Percentiles rank a stretch among this genome's conserved stretches.
Evolutionary conservation across 1,140 invertebrate species (phyloP).

Genomic region (Drosophila ambigua): DNA sequence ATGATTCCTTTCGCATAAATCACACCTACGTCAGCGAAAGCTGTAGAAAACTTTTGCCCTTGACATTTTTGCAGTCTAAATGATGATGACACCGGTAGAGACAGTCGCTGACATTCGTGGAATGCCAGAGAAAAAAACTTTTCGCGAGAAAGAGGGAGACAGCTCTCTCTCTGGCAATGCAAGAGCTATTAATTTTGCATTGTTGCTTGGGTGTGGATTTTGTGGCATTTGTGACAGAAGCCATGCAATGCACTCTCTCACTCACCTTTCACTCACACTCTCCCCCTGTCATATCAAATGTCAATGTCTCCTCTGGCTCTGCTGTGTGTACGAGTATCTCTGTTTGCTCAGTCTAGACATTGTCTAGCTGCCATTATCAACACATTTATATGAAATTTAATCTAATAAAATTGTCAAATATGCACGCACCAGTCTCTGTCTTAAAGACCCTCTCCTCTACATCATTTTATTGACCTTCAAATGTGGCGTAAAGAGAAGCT

Average conservation of each 20-base stretch:
- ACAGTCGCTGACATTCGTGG: slow-evolving; percentile 51
- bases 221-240: slow-evolving; percentile 68
- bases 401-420: slow-evolving; percentile 71
- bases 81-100: slow-evolving; percentile 50
- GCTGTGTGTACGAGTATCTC: slow-evolving; percentile 19
- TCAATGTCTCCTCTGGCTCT: slow-evolving; percentile 40
- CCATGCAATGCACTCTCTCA: slow-evolving; percentile 53
- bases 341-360: slow-evolving; percentile 65
- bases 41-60: slow-evolving; percentile 39
- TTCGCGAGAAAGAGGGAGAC: slow-evolving; percentile 8
- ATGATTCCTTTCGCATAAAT: slow-evolving; percentile 60
- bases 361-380: slow-evolving; percentile 72
- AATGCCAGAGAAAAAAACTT: slow-evolving; percentile 32
- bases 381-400: slow-evolving; percentile 77
- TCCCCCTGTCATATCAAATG: slow-evolving; percentile 51
- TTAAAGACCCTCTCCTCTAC: slow-evolving; percentile 17
- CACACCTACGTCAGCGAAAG: slow-evolving; percentile 50
- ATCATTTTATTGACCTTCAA: slow-evolving; percentile 53
- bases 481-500: background rate
- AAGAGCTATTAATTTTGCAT: slow-evolving; percentile 75
- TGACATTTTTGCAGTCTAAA: slow-evolving; percentile 51
- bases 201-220: slow-evolving; percentile 64
- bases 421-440: slow-evolving; percentile 37
- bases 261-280: slow-evolving; percentile 34
- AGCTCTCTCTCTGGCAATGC: slow-evolving; percentile 36